Percentiles rank a stretch among this genome's conserved stretches.
phyloP scores from a whole-genome alignment of 2,888 invertebrate genomes.

The Antitype chi region DNA sequence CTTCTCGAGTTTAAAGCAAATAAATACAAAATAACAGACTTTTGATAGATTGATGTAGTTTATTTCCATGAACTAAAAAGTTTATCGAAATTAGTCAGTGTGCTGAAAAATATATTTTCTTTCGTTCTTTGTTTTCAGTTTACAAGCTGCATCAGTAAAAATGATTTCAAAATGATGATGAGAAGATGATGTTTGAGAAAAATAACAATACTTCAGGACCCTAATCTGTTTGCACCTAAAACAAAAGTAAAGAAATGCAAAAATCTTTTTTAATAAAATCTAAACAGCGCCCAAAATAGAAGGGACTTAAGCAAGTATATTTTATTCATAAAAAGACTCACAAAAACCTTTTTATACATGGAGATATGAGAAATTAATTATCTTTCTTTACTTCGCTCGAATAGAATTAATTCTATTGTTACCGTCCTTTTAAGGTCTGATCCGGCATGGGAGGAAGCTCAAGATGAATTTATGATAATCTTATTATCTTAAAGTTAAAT shows the following conservation, averaged over 20 bases:
- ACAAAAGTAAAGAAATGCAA: not conserved
- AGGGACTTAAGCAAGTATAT: constrained; percentile 26
- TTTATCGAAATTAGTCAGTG: too few relatives aligned
- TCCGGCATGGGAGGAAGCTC: constrained; percentile 51
- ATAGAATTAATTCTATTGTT: constrained; percentile 68
- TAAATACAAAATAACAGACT: not conserved
- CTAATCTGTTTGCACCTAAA: not conserved
- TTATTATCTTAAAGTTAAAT: constrained; percentile 68
- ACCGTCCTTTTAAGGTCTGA: constrained; percentile 58
- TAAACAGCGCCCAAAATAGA: constrained; percentile 6
- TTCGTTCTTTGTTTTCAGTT: too few relatives aligned
- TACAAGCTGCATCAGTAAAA: too few relatives aligned
- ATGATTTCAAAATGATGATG: not conserved
- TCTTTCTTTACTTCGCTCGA: constrained; percentile 60
- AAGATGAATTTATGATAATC: constrained; percentile 68
- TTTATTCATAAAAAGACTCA: constrained; percentile 54
- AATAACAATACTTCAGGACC: not conserved
- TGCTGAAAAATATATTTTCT: too few relatives aligned
- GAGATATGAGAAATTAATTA: constrained; percentile 69
- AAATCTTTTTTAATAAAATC: constrained; percentile 5
- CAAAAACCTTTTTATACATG: constrained; percentile 58
- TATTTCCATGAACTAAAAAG: too few relatives aligned
- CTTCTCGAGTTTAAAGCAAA: too few relatives aligned
- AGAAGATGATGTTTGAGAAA: not conserved
- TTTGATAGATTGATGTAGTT: not conserved